Base-by-base conservation (phyloP, 1,140 invertebrate species). In the Theocolax elegans region DNA sequence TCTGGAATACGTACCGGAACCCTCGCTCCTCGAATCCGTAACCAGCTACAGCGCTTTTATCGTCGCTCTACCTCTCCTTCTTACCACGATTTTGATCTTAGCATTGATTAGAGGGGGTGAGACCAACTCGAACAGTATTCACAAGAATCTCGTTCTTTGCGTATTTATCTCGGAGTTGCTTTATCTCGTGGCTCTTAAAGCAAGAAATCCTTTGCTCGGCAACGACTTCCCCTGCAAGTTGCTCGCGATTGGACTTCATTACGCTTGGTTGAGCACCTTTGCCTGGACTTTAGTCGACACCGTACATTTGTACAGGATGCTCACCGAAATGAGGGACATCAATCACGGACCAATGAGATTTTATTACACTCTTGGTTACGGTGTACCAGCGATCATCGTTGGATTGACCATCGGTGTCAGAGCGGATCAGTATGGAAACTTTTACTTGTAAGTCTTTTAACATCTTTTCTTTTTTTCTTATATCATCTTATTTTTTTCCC, bases 311-410 rank as follows among this genome's bases (percentile, higher is more conserved):
- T 95, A 98, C 79, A 89, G 97, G 49, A 97, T 98, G 92, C 86
- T 99, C 44, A 97, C 95, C 1, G 97, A 98, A 86, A 93, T 99
- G 88, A 88, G 96, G 10, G 96, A 98, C 81, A 95, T 99, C 15
- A 98, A 99, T 87, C 94, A 97, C 80, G 97, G 96, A 0, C 92
- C 92, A 38, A 96, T 98, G 91, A 89, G 94, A 66, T 96, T 97
- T 80, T 98, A 98, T 81, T 95, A 97, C 78, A 92, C 95, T n/a
- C 89, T 96, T 77, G 97, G 95, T 8, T 99, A 98, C 80, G 96
- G 94, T n/a, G 89, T 95, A 49, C 97, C 97, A 3, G 96, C 96
- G 3, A 91, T 98, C 35, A 91, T 97, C 51, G 94, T 98, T 6
- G 94, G 94, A 42, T 85, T 98, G 7, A 92, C 96, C 23, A 94